Base-by-base conservation (phyloP, 2,888 invertebrate species). In the Cerastoderma edule region DNA sequence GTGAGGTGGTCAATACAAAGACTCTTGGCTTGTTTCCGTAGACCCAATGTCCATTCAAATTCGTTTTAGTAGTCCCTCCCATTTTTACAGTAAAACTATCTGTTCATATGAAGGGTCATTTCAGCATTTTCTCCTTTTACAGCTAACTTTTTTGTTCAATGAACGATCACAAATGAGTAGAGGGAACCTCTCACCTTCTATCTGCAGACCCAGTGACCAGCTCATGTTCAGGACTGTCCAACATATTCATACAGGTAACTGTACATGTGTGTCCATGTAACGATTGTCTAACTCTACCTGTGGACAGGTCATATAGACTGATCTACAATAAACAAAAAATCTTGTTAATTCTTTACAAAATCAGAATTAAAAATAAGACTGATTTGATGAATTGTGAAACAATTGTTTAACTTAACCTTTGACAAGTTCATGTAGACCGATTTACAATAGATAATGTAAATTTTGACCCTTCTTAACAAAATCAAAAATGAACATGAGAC, bases 141-240 rank as follows among this genome's bases (percentile, higher is more conserved):
- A 16, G 24, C 1, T 22, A 30, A 2, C 19, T 56, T 10, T 10
- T 8, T 30, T 10, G 16, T 10, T 8, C 39, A 10, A 16, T 39
- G 39, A 39, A n/a, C n/a, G 5, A 50, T 10, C 24, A 50, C 13
- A 39, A 39, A n/a, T n/a, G n/a, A n/a, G n/a, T n/a, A n/a, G n/a
- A n/a, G n/a, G n/a, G n/a, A n/a, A n/a, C n/a, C n/a, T 4, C 54
- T 78, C 83, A 91, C 91, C 85, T 90, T 54, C 89, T 84, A 72
- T 91, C 91, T 24, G 81, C 84, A 69, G 88, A 88, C 5, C 91
- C 91, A 10, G 89, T 89, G 39, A 87, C 84, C 13, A 91, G 50
- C 46, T 83, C 75, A 72, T 86, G 60, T 1, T 75, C 73, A 27
- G 89, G 88, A 75, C 86, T 85, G 30, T 85, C 79, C 19, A 67